phyloP scores from a whole-genome alignment of 2,113 vertebrate species.

The Galbula dea region DNA sequence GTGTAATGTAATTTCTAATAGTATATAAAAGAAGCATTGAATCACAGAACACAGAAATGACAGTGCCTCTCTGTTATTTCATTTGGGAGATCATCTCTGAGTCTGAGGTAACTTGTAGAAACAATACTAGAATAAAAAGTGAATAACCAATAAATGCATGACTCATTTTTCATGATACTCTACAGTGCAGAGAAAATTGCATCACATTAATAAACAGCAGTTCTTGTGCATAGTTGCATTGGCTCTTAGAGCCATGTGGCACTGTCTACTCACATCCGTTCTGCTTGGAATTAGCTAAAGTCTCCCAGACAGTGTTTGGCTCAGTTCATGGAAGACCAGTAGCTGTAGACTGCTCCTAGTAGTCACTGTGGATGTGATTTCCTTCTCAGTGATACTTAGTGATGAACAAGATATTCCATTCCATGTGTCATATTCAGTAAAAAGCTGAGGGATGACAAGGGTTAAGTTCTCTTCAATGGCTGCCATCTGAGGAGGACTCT shows the following conservation, averaged over 20 bases:
- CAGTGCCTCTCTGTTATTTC: neutral
- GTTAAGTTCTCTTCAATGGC: neutral
- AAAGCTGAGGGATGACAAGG: neutral
- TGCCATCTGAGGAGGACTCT: neutral
- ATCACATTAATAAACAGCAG: neutral
- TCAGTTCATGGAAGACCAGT: neutral
- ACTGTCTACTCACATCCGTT: neutral
- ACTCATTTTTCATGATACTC: neutral
- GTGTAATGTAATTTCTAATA: neutral
- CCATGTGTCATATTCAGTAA: neutral
- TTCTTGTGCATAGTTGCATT: neutral
- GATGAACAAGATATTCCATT: neutral
- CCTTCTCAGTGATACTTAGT: neutral
- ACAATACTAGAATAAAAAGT: neutral
- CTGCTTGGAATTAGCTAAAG: neutral
- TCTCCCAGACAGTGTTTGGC: neutral
- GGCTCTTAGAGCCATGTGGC: neutral
- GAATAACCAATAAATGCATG: neutral
- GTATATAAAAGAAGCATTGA: neutral
- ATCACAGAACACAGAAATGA: neutral
- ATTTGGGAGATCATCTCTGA: neutral
- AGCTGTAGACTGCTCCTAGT: neutral
- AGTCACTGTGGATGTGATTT: neutral
- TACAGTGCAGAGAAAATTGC: neutral
- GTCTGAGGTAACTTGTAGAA: neutral